These are phyloP conservation scores for Electrophaes corylata DNA, from an alignment of 2,888 invertebrate species.

Conservation along the genomic window DNA sequence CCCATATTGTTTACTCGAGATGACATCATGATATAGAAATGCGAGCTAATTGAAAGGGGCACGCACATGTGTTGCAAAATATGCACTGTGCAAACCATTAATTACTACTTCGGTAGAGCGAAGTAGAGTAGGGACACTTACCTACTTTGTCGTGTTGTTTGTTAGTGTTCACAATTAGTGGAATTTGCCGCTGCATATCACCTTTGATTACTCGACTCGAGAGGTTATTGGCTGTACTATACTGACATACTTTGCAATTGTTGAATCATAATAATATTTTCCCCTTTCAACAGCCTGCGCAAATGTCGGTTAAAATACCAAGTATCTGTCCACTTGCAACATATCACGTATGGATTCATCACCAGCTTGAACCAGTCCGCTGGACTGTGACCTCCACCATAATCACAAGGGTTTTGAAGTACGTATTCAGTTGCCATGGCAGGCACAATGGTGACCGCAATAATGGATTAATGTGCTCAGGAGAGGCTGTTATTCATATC, in stretches of 20 bases:
- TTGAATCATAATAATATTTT: slow-evolving; percentile 11
- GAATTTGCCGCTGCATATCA: slow-evolving; percentile 29
- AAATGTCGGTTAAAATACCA: background rate
- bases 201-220: slow-evolving; percentile 11
- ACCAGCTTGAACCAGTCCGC: no score
- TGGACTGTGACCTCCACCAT: no score
- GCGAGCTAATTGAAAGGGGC: slow-evolving; percentile 35
- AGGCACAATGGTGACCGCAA: no score
- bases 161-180: slow-evolving; percentile 13
- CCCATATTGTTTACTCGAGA: slow-evolving; percentile 17
- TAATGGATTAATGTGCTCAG: no score
- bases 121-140: background rate
- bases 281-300: background rate
- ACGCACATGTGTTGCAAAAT: slow-evolving; percentile 25
- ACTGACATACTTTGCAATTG: slow-evolving; percentile 12
- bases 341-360: no score
- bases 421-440: no score
- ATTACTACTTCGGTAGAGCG: slow-evolving; percentile 4
- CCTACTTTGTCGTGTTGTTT: slow-evolving; percentile 4
- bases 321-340: background rate
- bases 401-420: no score
- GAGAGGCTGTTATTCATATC: no score
- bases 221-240: slow-evolving; percentile 13
- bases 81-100: slow-evolving; percentile 32
- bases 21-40: slow-evolving; percentile 34